phyloP scores from a whole-genome alignment of 2,113 vertebrate species.

The Xiphophorus maculatus region DNA sequence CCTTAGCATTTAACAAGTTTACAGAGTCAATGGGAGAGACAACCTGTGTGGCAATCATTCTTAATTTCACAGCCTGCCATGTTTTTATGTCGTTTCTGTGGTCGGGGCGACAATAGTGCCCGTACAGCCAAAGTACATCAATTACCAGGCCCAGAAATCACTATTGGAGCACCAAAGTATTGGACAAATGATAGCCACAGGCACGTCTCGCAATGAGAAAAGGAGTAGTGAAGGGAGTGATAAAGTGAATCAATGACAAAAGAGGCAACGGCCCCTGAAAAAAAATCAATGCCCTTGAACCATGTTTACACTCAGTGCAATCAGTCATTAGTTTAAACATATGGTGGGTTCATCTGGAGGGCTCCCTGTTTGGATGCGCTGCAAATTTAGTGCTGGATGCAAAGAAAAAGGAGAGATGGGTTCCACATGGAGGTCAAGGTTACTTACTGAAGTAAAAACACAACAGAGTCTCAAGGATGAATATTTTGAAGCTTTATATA shows the following conservation, averaged over 20 bases:
- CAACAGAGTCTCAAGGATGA: too few species aligned
- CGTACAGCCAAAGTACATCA: constrained; percentile 46
- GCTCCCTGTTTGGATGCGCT: constrained; percentile 18
- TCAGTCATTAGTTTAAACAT: constrained; percentile 65
- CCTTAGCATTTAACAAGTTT: constrained; percentile 19
- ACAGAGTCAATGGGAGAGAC: not conserved
- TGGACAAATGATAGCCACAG: constrained; percentile 53
- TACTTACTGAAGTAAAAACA: constrained; percentile 3
- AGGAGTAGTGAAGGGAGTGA: constrained; percentile 14
- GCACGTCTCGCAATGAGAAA: constrained; percentile 44
- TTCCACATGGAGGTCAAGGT: not conserved
- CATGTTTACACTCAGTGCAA: constrained; percentile 46
- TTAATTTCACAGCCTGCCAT: constrained; percentile 38
- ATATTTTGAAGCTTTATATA: too few species aligned
- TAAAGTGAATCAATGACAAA: constrained; percentile 43
- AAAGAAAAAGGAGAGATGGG: constrained; percentile 2
- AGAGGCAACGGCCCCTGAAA: constrained; percentile 40
- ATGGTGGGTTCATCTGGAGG: constrained; percentile 20
- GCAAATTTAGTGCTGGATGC: constrained; percentile 32
- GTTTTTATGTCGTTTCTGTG: constrained; percentile 44
- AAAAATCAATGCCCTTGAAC: constrained; percentile 55
- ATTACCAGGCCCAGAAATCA: constrained; percentile 51
- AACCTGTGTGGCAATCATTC: constrained; percentile 29
- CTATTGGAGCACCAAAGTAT: constrained; percentile 54
- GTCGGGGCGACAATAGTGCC: constrained; percentile 24